Evolutionary conservation across 1,140 invertebrate species (phyloP).

Genomic region (silkworm (Bombyx mori)): DNA sequence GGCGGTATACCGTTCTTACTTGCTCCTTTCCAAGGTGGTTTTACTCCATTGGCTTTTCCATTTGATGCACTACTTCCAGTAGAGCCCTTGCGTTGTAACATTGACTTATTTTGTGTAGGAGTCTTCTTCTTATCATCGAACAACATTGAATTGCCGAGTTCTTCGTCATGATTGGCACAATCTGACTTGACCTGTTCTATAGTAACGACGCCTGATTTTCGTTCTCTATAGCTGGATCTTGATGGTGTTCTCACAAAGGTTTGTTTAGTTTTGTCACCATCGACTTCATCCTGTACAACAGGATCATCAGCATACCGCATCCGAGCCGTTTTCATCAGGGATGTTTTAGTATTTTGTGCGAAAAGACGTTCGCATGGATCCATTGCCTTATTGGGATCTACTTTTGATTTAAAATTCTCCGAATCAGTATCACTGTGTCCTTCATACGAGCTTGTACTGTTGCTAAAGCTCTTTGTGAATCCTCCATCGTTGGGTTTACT

Average conservation of each 20-base stretch:
- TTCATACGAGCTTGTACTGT: constrained; percentile 71
- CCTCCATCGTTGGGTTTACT: constrained; percentile 42
- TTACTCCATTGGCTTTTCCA: constrained; percentile 41
- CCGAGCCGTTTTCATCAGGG: constrained; percentile 72
- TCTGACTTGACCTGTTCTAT: constrained; percentile 63
- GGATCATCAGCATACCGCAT: constrained; percentile 70
- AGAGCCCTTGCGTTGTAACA: constrained; percentile 39
- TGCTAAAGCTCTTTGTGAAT: constrained; percentile 62
- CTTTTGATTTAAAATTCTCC: constrained; percentile 45
- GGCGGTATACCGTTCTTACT: constrained; percentile 45
- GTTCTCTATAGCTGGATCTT: constrained; percentile 63
- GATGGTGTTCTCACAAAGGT: constrained; percentile 51
- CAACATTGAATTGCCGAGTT: constrained; percentile 31
- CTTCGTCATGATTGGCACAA: constrained; percentile 43
- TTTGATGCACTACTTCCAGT: constrained; percentile 30
- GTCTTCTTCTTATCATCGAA: constrained; percentile 49
- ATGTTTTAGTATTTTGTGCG: constrained; percentile 72
- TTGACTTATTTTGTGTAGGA: constrained; percentile 31
- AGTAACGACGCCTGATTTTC: constrained; percentile 56
- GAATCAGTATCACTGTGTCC: constrained; percentile 73
- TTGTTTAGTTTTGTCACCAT: constrained; percentile 55
- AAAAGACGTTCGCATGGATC: constrained; percentile 67
- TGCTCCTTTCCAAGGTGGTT: constrained; percentile 70
- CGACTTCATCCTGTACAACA: constrained; percentile 48
- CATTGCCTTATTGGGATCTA: constrained; percentile 31